Conservation (phyloP, 1,140 invertebrate genomes). For the Drosophila pectinifera region DNA sequence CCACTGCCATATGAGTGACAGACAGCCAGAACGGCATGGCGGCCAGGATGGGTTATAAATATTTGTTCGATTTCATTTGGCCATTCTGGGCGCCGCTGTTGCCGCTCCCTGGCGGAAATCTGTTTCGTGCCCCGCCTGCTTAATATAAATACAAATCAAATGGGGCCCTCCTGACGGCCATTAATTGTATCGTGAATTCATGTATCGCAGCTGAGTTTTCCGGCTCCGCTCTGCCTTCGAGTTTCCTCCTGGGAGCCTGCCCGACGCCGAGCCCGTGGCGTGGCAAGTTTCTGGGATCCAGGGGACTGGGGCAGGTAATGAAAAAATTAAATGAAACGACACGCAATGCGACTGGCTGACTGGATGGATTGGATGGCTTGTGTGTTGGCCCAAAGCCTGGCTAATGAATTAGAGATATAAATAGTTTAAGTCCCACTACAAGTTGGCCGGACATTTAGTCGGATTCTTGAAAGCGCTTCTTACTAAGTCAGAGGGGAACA, state of each 20-base stretch:
- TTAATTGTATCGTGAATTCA: slow-evolving; percentile 68
- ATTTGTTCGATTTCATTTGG: slow-evolving; percentile 75
- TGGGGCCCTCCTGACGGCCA: slow-evolving; percentile 51
- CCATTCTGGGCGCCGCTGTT: slow-evolving; percentile 1
- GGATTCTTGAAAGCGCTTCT: slow-evolving; percentile 2
- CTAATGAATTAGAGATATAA: slow-evolving; percentile 54
- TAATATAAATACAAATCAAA: slow-evolving; percentile 77
- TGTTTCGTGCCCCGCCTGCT: slow-evolving; percentile 48
- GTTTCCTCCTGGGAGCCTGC: slow-evolving; percentile 13
- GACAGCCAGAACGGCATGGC: slow-evolving; percentile 11
- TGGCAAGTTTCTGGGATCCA: slow-evolving; percentile 57
- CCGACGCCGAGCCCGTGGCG: slow-evolving; percentile 33
- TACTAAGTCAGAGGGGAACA: not conserved
- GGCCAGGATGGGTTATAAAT: slow-evolving; percentile 66
- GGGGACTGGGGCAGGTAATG: slow-evolving; percentile 53
- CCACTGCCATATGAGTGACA: slow-evolving; percentile 52
- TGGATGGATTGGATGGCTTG: slow-evolving; percentile 4
- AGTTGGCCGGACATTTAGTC: not conserved
- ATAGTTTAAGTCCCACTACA: slow-evolving; percentile 19
- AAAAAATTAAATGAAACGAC: slow-evolving; percentile 74
- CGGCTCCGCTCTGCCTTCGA: slow-evolving; percentile 13
- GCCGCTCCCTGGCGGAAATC: slow-evolving; percentile 52
- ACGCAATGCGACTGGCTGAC: slow-evolving; percentile 51
- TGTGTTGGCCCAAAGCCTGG: slow-evolving; percentile 4
- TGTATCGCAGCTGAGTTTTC: slow-evolving; percentile 36